Evolutionary conservation across 2,888 invertebrate genomes (phyloP).

Genomic region (Acanthosoma haemorrhoidale): DNA sequence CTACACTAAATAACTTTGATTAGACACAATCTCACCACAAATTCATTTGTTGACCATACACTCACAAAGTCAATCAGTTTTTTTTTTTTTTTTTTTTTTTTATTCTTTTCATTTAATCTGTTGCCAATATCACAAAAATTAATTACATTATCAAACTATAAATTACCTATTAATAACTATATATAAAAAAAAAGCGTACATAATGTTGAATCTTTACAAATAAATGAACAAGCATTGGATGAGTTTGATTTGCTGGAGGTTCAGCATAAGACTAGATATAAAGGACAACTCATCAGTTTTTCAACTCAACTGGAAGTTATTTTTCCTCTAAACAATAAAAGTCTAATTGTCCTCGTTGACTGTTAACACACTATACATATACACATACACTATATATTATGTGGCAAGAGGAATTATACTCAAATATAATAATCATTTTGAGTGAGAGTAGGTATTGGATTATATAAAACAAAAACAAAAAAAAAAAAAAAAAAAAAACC

Average conservation of each 20-base stretch:
- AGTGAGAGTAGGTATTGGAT: background rate
- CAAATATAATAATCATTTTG: background rate
- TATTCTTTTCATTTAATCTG: background rate
- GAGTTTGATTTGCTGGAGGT: constrained; percentile 33
- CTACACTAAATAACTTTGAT: constrained; percentile 25
- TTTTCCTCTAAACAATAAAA: background rate
- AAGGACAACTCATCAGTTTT: constrained; percentile 30
- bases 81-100: constrained; percentile 4
- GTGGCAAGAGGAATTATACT: constrained; percentile 3
- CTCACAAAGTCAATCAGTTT: constrained; percentile 17
- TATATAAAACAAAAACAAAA: background rate
- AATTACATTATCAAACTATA: background rate
- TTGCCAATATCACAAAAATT: constrained; percentile 29
- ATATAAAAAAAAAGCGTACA: constrained; percentile 20
- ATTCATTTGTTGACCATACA: constrained; percentile 10
- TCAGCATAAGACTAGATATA: constrained; percentile 38
- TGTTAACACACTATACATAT: background rate
- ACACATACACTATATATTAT: background rate
- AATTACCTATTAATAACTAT: constrained; percentile 16
- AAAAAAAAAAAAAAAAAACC: background rate
- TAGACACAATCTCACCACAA: constrained; percentile 24
- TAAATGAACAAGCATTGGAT: constrained; percentile 27
- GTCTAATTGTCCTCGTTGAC: constrained; percentile 11
- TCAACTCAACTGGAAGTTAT: background rate
- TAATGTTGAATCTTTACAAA: constrained; percentile 20